Evolutionary conservation across 2,888 invertebrate species (phyloP).

Genomic region (Cepaea hortensis): DNA sequence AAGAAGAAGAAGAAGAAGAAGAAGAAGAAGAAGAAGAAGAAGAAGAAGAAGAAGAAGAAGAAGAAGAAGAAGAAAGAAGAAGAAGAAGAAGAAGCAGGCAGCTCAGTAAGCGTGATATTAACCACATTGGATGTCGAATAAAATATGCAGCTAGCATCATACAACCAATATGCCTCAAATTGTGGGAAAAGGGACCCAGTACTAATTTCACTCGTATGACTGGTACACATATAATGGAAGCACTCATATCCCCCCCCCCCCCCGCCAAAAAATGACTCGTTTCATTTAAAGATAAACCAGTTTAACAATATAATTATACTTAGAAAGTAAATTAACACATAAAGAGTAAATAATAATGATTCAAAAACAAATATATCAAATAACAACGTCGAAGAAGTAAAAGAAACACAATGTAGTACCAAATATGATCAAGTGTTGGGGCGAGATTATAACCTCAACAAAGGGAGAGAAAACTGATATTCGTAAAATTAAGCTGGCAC

Average conservation of each 20-base stretch:
- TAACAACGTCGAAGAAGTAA: background rate
- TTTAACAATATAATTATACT: no score
- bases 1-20: constrained; percentile 3
- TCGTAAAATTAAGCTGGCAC: background rate
- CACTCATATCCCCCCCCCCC: no score
- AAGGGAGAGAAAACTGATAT: background rate
- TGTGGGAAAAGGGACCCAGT: no score
- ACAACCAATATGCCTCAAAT: no score
- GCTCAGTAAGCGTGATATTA: background rate
- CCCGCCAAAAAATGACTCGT: no score
- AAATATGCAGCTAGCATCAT: no score
- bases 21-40: background rate
- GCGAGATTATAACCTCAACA: no score
- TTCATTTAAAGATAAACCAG: no score
- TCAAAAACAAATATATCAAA: background rate
- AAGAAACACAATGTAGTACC: background rate
- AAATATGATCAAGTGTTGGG: no score
- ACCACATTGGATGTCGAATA: no score
- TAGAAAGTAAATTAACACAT: background rate
- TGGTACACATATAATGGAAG: no score
- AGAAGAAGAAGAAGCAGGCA: background rate
- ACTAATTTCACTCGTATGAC: no score
- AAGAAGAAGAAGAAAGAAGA: background rate
- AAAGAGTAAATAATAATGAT: background rate
- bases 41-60: background rate